Conservation (phyloP, 2,888 invertebrate genomes). For the Drosophila neonasuta region DNA sequence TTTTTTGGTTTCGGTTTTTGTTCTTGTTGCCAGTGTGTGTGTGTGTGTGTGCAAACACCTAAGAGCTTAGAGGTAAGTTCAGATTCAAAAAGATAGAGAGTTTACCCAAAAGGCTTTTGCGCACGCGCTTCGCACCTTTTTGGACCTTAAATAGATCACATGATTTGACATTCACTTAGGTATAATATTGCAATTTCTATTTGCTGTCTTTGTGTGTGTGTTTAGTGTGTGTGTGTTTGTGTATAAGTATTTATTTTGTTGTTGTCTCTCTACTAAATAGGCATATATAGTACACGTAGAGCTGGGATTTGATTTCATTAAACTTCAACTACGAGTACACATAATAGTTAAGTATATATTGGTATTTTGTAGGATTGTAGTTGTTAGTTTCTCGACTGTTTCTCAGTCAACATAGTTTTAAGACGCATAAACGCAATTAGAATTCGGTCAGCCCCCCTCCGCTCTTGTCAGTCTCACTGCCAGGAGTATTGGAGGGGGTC, state of each 20-base stretch:
- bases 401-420: slow-evolving; percentile 25
- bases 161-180: slow-evolving; percentile 81
- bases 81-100: slow-evolving; percentile 37
- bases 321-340: slow-evolving; percentile 26
- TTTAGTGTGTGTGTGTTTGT: slow-evolving; percentile 7
- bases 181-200: slow-evolving; percentile 70
- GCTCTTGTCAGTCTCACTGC: slow-evolving; percentile 68
- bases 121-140: slow-evolving; percentile 57
- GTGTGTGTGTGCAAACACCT: slow-evolving; percentile 37
- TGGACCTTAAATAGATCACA: slow-evolving; percentile 82
- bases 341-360: slow-evolving; percentile 30
- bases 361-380: slow-evolving; percentile 20
- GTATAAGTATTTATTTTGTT: background rate
- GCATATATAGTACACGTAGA: slow-evolving; percentile 51
- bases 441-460: slow-evolving; percentile 77
- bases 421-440: slow-evolving; percentile 71
- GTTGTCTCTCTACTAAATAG: slow-evolving; percentile 46
- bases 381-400: slow-evolving; percentile 16
- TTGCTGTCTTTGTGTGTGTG: slow-evolving; percentile 48
- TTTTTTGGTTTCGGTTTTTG: slow-evolving; percentile 7
- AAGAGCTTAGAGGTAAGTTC: slow-evolving; percentile 52
- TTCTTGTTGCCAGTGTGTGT: slow-evolving; percentile 26
- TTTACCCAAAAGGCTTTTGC: slow-evolving; percentile 60
- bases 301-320: slow-evolving; percentile 17
- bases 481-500: slow-evolving; percentile 66